Percentiles rank a stretch among this genome's conserved stretches.
Evolutionary conservation across 2,113 vertebrate genomes (phyloP).

Genomic region (Siphamia tubifer): DNA sequence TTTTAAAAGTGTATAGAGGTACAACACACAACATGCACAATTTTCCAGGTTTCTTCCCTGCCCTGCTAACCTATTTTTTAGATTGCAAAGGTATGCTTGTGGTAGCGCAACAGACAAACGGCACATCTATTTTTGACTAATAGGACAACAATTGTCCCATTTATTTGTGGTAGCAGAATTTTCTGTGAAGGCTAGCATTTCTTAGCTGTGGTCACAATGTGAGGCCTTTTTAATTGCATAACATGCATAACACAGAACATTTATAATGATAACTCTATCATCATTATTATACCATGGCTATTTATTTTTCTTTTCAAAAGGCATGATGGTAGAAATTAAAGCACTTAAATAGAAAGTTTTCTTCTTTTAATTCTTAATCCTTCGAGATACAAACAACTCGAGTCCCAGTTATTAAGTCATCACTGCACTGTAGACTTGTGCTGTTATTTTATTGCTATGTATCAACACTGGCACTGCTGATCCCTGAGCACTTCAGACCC

Average conservation of each 20-base stretch:
- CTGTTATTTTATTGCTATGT: constrained; percentile 46
- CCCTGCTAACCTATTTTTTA: constrained; percentile 77
- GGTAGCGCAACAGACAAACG: constrained; percentile 69
- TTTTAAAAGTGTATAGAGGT: constrained; percentile 36
- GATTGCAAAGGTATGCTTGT: constrained; percentile 65
- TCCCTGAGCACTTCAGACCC: constrained; percentile 59
- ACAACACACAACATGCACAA: constrained; percentile 41
- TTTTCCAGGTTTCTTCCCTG: constrained; percentile 68
- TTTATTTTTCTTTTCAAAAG: not conserved
- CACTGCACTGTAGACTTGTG: not conserved
- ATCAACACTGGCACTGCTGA: constrained; percentile 56
- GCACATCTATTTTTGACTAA: constrained; percentile 74
- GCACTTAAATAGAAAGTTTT: not conserved
- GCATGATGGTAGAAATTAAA: not conserved
- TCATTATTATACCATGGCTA: not conserved
- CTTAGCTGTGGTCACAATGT: constrained; percentile 3
- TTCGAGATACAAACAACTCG: constrained; percentile 1
- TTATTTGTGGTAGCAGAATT: constrained; percentile 63
- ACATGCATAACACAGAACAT: constrained; percentile 9
- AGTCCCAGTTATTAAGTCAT: constrained; percentile 21
- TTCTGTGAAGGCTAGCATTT: constrained; percentile 63
- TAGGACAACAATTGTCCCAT: constrained; percentile 72
- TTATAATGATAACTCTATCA: not conserved
- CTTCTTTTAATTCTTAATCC: not conserved
- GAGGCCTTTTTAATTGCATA: constrained; percentile 7